These are phyloP conservation scores for Drosophila cardini DNA, from an alignment of 1,140 invertebrate genomes.

Conservation along the genomic window DNA sequence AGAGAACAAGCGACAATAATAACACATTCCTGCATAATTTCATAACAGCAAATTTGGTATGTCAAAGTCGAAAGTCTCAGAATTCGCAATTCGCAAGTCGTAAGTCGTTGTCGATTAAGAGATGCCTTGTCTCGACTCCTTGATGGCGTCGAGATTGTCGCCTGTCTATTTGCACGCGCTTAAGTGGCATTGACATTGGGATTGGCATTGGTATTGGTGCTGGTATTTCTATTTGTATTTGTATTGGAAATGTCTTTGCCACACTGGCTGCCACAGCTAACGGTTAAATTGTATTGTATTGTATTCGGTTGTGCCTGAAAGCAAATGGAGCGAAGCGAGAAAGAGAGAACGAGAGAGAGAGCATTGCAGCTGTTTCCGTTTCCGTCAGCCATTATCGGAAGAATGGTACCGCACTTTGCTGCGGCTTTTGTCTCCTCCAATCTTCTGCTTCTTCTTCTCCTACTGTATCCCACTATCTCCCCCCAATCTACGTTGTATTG, in stretches of 20 bases:
- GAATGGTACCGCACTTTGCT: background rate
- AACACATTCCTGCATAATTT: slow-evolving; percentile 73
- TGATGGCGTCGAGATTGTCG: slow-evolving; percentile 64
- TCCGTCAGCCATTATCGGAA: slow-evolving; percentile 43
- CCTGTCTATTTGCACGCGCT: slow-evolving; percentile 73
- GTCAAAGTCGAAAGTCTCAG: slow-evolving; percentile 25
- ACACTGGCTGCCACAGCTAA: background rate
- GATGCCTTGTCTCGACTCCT: slow-evolving; percentile 44
- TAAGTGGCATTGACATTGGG: slow-evolving; percentile 73
- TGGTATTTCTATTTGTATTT: slow-evolving; percentile 1
- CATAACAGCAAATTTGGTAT: slow-evolving; percentile 55
- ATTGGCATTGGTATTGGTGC: slow-evolving; percentile 27
- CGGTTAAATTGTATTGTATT: slow-evolving; percentile 4
- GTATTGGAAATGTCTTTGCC: slow-evolving; percentile 8
- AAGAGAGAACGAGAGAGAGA: background rate
- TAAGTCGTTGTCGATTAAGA: slow-evolving; percentile 44
- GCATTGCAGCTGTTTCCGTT: slow-evolving; percentile 62
- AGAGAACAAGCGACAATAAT: slow-evolving; percentile 72
- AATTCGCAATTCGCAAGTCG: background rate
- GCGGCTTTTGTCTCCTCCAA: slow-evolving; percentile 30
- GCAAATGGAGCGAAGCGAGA: slow-evolving; percentile 24
- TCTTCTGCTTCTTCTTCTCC: background rate
- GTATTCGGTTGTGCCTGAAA: slow-evolving; percentile 13
- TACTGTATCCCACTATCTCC: no score
- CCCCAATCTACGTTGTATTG: background rate